Base-by-base conservation (phyloP, 1,140 invertebrate species). In the Dendroctonus valens region DNA sequence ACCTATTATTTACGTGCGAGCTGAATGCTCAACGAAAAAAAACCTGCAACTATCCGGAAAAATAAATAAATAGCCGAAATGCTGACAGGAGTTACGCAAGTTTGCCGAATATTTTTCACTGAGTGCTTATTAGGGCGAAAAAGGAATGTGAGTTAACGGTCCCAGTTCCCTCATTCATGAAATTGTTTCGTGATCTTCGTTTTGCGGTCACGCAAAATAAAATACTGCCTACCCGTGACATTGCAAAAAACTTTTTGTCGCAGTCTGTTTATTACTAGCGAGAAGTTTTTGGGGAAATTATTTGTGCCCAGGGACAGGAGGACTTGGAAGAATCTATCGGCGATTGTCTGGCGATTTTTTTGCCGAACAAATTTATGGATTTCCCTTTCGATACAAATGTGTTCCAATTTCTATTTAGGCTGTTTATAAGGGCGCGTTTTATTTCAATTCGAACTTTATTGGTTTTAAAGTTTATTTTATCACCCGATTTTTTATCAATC, bases 111-210 rank as follows among this genome's bases (percentile, higher is more conserved):
- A 61, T 61, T 61, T 61, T 61, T 50, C 59, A 51, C 48, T 59
- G 58, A 61, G 39, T 51, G 59, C 59, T 61, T 61, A 61, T 61
- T 61, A 61, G 59, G 59, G 59, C 59, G 59, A 61, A 61, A 61
- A 61, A 38, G 59, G 59, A 51, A 61, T 61, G 39, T 15, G 59
- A 61, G 48, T 26, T 61, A 51, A 15, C 48, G 26, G 58, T 41
- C 49, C 49, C 59, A 37, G 59, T 61, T 61, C 48, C 37, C 59
- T 51, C 59, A 61, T 61, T 61, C 59, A 61, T 61, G 59, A 61
- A 61, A 61, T 61, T 61, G 59, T 61, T 61, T 52, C 59, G 59
- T 61, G 59, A 51, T 61, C 59, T 61, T 61, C 59, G 59, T 61
- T 61, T 61, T 61, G 59, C 48, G 59, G 59, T 51, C 59, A 50